Evolutionary conservation across 2,797 vertebrate genomes (phyloP).

Genomic region (Onychomys torridus): DNA sequence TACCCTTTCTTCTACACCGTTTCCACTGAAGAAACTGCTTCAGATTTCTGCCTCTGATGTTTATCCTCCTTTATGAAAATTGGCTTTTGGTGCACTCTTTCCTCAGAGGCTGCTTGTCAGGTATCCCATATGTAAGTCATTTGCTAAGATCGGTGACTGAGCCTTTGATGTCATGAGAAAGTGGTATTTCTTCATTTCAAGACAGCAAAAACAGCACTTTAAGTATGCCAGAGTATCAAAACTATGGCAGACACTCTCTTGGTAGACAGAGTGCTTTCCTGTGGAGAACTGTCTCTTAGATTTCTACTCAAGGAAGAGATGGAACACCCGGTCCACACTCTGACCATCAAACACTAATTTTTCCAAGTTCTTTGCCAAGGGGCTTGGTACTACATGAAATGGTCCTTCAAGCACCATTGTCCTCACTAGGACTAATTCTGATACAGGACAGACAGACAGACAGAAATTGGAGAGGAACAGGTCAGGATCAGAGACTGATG

Average conservation of each 20-base stretch:
- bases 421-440: background rate
- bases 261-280: background rate
- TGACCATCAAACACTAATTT: background rate
- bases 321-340: background rate
- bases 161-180: background rate
- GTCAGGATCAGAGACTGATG: background rate
- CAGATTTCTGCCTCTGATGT: background rate
- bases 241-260: background rate
- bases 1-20: background rate
- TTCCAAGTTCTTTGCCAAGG: background rate
- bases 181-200: background rate
- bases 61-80: background rate
- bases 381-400: background rate
- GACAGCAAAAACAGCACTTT: background rate
- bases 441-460: background rate
- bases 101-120: background rate
- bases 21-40: background rate
- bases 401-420: background rate
- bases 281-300: background rate
- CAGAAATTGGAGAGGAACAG: background rate
- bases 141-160: background rate
- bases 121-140: background rate
- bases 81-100: background rate
- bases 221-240: background rate
- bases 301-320: background rate